phyloP scores from a whole-genome alignment of 2,797 vertebrate genomes.

The Sparus aurata region DNA sequence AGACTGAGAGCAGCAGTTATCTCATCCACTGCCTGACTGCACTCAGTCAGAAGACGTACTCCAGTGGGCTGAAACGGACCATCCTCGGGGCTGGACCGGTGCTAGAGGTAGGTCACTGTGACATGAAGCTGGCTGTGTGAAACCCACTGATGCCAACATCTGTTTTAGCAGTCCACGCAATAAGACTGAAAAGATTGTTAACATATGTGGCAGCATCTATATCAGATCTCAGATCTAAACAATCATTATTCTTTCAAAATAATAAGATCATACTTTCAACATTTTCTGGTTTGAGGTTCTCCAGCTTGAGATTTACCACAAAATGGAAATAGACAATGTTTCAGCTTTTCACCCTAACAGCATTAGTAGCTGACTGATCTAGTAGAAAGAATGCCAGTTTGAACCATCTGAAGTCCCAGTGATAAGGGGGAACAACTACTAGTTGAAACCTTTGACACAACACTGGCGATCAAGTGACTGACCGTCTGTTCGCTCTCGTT shows the following conservation, averaged over 20 bases:
- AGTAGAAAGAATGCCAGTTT: too few relatives aligned
- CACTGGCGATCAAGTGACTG: too few relatives aligned
- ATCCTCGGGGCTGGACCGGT: conserved; percentile 95
- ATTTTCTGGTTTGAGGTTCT: background rate
- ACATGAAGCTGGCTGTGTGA: background rate
- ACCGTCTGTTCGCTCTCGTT: too few relatives aligned
- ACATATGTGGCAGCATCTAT: background rate
- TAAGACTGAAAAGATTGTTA: background rate
- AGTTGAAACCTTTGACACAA: too few relatives aligned
- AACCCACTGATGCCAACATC: background rate
- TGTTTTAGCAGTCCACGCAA: background rate
- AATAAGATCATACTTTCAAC: too few relatives aligned
- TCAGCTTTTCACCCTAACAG: too few relatives aligned
- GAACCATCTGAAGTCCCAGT: too few relatives aligned
- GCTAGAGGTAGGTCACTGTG: conserved; percentile 89
- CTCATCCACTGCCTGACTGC: conserved; percentile 96
- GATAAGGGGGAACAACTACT: too few relatives aligned
- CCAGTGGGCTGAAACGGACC: conserved; percentile 91
- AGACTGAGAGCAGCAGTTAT: conserved; percentile 97
- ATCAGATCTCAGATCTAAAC: too few relatives aligned
- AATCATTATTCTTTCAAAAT: background rate
- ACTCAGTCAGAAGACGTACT: conserved; percentile 93
- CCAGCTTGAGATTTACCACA: too few relatives aligned
- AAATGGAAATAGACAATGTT: too few relatives aligned
- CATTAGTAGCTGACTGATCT: too few relatives aligned